phyloP scores from a whole-genome alignment of 2,113 vertebrate genomes.

The Callaeas wilsoni region DNA sequence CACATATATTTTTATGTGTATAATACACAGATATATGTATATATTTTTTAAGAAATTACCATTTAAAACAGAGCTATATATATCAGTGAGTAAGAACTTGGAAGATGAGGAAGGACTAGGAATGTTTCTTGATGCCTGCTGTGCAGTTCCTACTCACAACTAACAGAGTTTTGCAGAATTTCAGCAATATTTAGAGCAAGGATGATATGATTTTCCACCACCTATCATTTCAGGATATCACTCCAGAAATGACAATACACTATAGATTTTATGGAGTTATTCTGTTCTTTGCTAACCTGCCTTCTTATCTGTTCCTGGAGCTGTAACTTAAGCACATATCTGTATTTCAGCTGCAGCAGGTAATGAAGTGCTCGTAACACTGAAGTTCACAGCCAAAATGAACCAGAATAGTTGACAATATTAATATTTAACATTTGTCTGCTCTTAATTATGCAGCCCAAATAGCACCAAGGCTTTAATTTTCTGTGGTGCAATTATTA shows the following conservation, averaged over 20 bases:
- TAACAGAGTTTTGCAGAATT: not conserved
- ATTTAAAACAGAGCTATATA: not conserved
- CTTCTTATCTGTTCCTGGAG: not conserved
- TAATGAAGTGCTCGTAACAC: not conserved
- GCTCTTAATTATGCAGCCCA: not conserved
- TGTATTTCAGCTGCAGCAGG: not conserved
- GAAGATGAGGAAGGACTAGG: not conserved
- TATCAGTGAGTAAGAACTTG: not conserved
- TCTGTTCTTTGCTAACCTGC: not conserved
- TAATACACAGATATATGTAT: too few relatives aligned
- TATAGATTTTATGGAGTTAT: not conserved
- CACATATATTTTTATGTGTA: not conserved
- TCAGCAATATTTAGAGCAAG: not conserved
- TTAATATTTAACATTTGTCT: slow-evolving; percentile 24
- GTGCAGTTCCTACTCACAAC: not conserved
- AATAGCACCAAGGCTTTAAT: not conserved
- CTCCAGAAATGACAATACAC: not conserved
- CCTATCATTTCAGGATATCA: not conserved
- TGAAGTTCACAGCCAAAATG: not conserved
- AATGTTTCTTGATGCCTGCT: not conserved
- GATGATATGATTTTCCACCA: not conserved
- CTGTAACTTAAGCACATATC: not conserved
- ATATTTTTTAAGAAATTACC: not conserved
- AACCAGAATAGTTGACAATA: not conserved
- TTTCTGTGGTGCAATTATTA: not conserved